Conservation (phyloP, 2,888 invertebrate genomes). For the Erebia aethiops region DNA sequence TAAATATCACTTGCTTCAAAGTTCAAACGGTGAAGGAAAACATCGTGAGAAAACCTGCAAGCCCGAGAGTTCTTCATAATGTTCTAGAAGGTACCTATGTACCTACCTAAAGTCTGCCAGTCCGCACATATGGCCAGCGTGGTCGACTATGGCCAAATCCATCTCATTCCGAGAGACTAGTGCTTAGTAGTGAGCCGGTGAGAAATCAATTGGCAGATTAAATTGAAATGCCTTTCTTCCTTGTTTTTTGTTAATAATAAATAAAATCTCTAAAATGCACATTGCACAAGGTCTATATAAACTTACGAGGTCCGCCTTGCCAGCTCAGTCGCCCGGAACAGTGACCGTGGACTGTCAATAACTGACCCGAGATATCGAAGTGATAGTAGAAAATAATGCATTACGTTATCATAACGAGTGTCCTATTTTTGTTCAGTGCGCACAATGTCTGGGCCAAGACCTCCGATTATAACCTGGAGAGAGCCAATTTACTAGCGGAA, state of each 20-base stretch:
- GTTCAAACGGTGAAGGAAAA: too few species aligned
- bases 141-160: too few species aligned
- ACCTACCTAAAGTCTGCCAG: too few species aligned
- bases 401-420: slow-evolving; percentile 30
- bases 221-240: background rate
- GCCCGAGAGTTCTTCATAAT: too few species aligned
- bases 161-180: background rate
- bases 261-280: background rate
- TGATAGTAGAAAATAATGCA: slow-evolving; percentile 37
- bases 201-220: too few species aligned
- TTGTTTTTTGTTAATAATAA: background rate
- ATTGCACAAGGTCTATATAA: slow-evolving; percentile 42
- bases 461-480: slow-evolving; percentile 50
- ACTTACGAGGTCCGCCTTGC: slow-evolving; percentile 34
- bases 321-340: slow-evolving; percentile 40
- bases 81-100: too few species aligned
- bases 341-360: slow-evolving; percentile 41
- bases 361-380: slow-evolving; percentile 35
- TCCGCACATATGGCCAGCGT: too few species aligned
- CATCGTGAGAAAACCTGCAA: too few species aligned
- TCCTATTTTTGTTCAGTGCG: slow-evolving; percentile 35
- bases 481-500: slow-evolving; percentile 55
- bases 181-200: background rate
- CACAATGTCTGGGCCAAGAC: slow-evolving; percentile 43
- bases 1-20: too few species aligned